Percentiles rank a stretch among this genome's conserved stretches.
Conservation (phyloP, 2,113 vertebrate genomes). For the Clarias gariepinus region DNA sequence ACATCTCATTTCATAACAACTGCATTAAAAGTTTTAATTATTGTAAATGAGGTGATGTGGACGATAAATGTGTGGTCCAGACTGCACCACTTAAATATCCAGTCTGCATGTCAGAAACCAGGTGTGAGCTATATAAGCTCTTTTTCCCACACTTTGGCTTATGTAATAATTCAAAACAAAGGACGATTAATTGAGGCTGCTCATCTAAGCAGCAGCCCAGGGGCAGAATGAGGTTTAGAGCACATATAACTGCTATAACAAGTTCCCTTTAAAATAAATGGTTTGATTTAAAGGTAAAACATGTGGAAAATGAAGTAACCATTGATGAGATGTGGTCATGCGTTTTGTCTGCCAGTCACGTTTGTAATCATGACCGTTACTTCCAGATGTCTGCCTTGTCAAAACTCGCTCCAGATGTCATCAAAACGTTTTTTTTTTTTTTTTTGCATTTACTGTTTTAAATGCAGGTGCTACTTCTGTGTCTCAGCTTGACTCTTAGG, state of each 20-base stretch:
- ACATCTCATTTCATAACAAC: not conserved
- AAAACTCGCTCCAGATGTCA: slow-evolving; percentile 49
- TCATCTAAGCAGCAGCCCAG: not conserved
- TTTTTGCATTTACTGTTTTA: slow-evolving; percentile 11
- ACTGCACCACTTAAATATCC: not conserved
- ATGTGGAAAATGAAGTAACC: slow-evolving; percentile 5
- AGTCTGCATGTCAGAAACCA: slow-evolving; percentile 24
- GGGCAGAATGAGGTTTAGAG: not conserved
- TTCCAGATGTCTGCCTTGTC: slow-evolving; percentile 47
- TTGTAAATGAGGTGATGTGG: not conserved
- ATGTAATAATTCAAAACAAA: slow-evolving; percentile 12
- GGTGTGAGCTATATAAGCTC: slow-evolving; percentile 21
- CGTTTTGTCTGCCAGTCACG: slow-evolving; percentile 3
- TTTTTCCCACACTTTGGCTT: slow-evolving; percentile 4
- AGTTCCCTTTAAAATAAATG: not conserved
- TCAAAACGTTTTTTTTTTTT: not conserved
- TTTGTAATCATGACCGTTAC: slow-evolving; percentile 19
- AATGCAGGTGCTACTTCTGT: not conserved
- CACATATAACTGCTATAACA: not conserved
- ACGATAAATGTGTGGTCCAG: slow-evolving; percentile 8
- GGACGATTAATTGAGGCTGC: not conserved
- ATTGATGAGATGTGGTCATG: not conserved
- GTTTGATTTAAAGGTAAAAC: slow-evolving; percentile 15
- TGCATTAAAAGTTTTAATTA: not conserved
- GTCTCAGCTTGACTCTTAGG: not conserved